phyloP scores from a whole-genome alignment of 2,888 invertebrate genomes.

The Cyclophora punctaria region DNA sequence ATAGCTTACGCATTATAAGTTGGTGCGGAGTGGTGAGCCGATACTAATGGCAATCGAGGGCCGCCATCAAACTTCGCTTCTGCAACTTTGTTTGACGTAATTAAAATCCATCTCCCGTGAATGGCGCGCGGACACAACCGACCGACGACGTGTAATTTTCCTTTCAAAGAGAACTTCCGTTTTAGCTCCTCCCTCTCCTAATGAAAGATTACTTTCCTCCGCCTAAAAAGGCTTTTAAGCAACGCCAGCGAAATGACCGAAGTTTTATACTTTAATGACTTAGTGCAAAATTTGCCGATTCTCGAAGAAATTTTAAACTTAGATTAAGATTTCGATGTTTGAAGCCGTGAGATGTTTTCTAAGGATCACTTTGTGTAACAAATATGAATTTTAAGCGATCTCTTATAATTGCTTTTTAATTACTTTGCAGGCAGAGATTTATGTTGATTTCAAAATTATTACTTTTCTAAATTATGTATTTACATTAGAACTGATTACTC shows the following conservation, averaged over 20 bases:
- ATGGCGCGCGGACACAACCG: slow-evolving; percentile 60
- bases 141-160: slow-evolving; percentile 73
- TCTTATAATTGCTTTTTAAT: slow-evolving; percentile 71
- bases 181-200: slow-evolving; percentile 70
- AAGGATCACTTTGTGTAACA: slow-evolving; percentile 53
- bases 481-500: not conserved
- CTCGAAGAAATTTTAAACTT: slow-evolving; percentile 74
- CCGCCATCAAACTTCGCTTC: slow-evolving; percentile 39
- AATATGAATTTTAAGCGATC: slow-evolving; percentile 68
- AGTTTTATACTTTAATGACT: slow-evolving; percentile 76
- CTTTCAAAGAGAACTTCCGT: slow-evolving; percentile 75
- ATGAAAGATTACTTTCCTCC: slow-evolving; percentile 75
- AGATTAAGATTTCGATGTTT: slow-evolving; percentile 73
- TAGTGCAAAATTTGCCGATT: slow-evolving; percentile 74
- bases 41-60: slow-evolving; percentile 30
- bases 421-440: slow-evolving; percentile 50
- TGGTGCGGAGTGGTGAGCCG: slow-evolving; percentile 5
- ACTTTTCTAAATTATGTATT: not conserved
- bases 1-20: slow-evolving; percentile 4
- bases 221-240: slow-evolving; percentile 75
- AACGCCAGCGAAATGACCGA: slow-evolving; percentile 73
- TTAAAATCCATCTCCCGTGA: slow-evolving; percentile 70
- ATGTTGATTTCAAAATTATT: slow-evolving; percentile 16
- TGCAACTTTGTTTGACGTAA: slow-evolving; percentile 69
- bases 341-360: slow-evolving; percentile 64